phyloP scores from a whole-genome alignment of 2,113 vertebrate genomes.

The Motacilla tschutschensis region DNA sequence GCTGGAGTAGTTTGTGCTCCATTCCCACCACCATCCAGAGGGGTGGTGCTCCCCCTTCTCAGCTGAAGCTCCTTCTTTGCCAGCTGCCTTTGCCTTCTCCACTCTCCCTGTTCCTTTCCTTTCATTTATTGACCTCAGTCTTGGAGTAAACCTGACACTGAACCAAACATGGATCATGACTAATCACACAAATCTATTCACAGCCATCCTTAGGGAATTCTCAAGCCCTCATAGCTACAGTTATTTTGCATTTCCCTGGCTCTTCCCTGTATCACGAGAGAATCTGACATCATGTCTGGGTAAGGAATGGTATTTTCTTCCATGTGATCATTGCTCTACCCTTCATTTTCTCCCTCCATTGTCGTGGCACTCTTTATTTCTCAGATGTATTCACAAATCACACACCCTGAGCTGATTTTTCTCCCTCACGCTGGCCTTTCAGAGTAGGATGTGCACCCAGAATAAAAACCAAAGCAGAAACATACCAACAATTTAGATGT shows the following conservation, averaged over 20 bases:
- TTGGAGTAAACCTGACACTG: background rate
- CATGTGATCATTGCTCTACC: background rate
- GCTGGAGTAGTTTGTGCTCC: background rate
- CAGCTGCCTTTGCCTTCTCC: background rate
- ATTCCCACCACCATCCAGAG: background rate
- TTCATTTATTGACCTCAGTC: background rate
- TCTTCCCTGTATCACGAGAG: background rate
- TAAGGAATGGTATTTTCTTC: conserved; percentile 15
- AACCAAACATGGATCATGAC: background rate
- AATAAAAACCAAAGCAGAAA: background rate
- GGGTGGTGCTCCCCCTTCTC: background rate
- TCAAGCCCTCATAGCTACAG: background rate
- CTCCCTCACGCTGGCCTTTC: background rate
- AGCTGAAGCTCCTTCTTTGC: background rate
- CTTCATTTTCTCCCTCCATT: background rate
- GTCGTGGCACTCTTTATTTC: background rate
- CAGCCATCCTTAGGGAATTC: background rate
- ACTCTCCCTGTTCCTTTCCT: background rate
- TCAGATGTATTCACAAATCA: background rate
- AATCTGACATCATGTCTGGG: background rate
- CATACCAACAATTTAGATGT: background rate
- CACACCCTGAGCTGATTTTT: background rate
- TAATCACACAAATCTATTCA: background rate
- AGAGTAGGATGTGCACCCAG: background rate
- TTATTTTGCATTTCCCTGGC: background rate